Evolutionary conservation across 2,797 vertebrate species (phyloP).

Genomic region (Nothura maculosa): DNA sequence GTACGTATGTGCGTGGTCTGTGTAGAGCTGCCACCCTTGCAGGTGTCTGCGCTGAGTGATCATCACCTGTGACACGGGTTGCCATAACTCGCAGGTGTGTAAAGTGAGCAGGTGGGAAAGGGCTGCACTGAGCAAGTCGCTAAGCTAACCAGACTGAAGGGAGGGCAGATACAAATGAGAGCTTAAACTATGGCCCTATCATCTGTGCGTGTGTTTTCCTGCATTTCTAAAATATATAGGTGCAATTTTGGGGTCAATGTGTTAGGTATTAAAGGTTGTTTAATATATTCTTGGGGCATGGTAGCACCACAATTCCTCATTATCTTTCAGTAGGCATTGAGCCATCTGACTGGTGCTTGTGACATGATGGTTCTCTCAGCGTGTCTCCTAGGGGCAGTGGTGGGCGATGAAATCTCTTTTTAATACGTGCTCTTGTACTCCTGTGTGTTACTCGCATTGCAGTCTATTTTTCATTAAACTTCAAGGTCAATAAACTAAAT

Average conservation of each 20-base stretch:
- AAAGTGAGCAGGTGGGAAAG: background rate
- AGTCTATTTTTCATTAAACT: conserved; percentile 2
- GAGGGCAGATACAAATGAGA: background rate
- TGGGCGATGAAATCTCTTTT: conserved; percentile 39
- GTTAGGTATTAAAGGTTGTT: background rate
- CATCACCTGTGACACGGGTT: background rate
- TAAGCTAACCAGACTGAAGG: background rate
- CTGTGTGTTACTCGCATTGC: conserved; percentile 3
- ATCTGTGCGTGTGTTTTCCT: background rate
- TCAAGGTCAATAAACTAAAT: conserved; percentile 6
- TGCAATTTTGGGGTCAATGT: background rate
- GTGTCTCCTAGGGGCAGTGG: background rate
- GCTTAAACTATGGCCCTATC: background rate
- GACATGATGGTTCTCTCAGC: background rate
- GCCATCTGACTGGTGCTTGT: background rate
- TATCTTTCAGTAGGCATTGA: background rate
- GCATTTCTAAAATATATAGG: background rate
- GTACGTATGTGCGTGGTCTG: background rate
- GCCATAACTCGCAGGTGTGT: background rate
- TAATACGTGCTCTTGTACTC: background rate
- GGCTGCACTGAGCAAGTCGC: background rate
- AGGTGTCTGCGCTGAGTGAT: background rate
- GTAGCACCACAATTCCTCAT: background rate
- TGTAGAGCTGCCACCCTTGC: background rate
- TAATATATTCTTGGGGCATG: background rate